A percentile compares a stretch with the other conserved stretches of the same genome.
Evolutionary conservation across 2,113 vertebrate species (phyloP).

Genomic region (rabbit (Oryctolagus cuniculus)): mOryCun1.1 NC_091443.1:34805501-34806000

Average conservation of each 20-base stretch:
- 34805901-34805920: not conserved
- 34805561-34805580: not conserved
- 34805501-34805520: not conserved
- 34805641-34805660: not conserved
- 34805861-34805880: too few relatives aligned
- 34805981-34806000: not conserved
- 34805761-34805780: not conserved
- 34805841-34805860: too few relatives aligned
- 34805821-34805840: too few relatives aligned
- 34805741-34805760: not conserved
- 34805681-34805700: not conserved
- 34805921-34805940: not conserved
- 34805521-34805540: not conserved
- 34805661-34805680: not conserved
- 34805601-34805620: not conserved
- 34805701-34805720: not conserved
- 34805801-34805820: too few relatives aligned
- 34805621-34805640: not conserved
- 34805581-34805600: not conserved
- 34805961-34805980: not conserved
- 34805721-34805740: not conserved
- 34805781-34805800: not conserved
- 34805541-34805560: slow-evolving; percentile 34
- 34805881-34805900: too few relatives aligned
- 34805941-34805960: not conserved